Percentiles rank a stretch among this genome's conserved stretches.
Evolutionary conservation across 2,888 invertebrate species (phyloP).

Genomic region (Eupithecia exiguata): DNA sequence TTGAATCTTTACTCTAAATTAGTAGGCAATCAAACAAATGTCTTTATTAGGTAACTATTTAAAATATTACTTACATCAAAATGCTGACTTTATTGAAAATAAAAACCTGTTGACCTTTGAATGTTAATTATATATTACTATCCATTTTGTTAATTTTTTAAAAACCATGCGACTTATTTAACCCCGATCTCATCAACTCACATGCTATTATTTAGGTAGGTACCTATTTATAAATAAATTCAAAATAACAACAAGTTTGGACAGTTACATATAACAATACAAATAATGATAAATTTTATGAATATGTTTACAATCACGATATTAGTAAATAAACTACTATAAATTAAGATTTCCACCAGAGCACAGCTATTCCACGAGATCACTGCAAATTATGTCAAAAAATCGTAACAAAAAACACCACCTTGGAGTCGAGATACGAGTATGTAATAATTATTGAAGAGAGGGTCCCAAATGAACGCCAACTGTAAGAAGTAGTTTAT

Average conservation of each 20-base stretch:
- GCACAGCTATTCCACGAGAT: neutral
- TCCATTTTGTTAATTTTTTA: neutral
- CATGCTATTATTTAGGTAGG: neutral
- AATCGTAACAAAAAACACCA: too few species aligned
- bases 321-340: neutral
- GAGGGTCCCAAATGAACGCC: too few species aligned
- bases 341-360: neutral
- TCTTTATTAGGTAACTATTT: neutral
- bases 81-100: neutral
- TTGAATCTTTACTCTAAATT: neutral
- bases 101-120: neutral
- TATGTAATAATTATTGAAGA: too few species aligned
- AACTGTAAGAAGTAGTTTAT: too few species aligned
- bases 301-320: neutral
- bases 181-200: neutral
- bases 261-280: neutral
- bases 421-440: too few species aligned
- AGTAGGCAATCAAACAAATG: neutral
- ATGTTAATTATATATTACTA: neutral
- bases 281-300: neutral
- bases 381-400: neutral
- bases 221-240: neutral
- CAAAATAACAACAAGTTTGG: neutral
- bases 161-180: constrained; percentile 1
- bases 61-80: neutral